These are phyloP conservation scores for Brachyistius frenatus DNA, from an alignment of 2,113 vertebrate species.

Conservation along the genomic window DNA sequence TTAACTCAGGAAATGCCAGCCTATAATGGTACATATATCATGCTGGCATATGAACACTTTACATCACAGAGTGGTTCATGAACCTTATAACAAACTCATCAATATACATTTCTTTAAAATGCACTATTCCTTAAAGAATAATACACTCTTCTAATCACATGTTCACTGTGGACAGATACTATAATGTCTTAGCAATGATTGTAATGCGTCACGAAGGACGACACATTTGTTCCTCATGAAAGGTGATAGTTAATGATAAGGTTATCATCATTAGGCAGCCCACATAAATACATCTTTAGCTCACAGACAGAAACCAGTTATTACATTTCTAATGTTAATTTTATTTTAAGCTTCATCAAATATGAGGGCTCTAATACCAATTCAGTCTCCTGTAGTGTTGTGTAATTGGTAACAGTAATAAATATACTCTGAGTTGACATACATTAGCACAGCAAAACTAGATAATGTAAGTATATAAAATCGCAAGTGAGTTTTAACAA, in stretches of 20 bases:
- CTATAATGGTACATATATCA: neutral
- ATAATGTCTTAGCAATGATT: neutral
- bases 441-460: neutral
- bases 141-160: neutral
- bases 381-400: neutral
- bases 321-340: neutral
- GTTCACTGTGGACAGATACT: neutral
- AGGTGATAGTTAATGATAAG: slow-evolving; percentile 12
- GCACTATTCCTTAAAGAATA: neutral
- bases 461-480: neutral
- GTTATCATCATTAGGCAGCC: slow-evolving; percentile 12
- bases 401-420: neutral
- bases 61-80: slow-evolving; percentile 20
- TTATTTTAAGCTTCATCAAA: neutral
- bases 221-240: slow-evolving; percentile 11
- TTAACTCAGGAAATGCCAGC: neutral
- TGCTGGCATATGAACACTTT: neutral
- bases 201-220: slow-evolving; percentile 7
- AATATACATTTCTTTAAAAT: slow-evolving; percentile 12
- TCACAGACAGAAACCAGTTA: neutral
- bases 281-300: slow-evolving; percentile 18
- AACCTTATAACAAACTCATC: slow-evolving; percentile 22
- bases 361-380: neutral
- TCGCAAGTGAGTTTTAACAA: neutral
- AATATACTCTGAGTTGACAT: neutral